These are phyloP conservation scores for Aphelocoma californica DNA, from an alignment of 2,797 vertebrate species.

Conservation along the genomic window DNA sequence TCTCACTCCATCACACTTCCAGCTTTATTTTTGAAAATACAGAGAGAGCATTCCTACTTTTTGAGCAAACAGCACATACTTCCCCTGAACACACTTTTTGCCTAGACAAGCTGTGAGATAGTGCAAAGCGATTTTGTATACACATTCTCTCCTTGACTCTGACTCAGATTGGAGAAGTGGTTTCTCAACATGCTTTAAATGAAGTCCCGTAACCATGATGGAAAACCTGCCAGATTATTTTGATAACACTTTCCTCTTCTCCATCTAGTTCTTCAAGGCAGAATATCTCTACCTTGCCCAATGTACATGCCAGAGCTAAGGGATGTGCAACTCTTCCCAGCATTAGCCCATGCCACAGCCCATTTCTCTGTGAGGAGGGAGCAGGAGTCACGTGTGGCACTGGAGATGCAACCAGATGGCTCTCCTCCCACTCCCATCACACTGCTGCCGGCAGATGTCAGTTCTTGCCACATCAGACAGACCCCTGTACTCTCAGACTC, in stretches of 20 bases:
- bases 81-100: not conserved
- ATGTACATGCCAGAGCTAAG: not conserved
- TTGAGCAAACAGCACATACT: not conserved
- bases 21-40: not conserved
- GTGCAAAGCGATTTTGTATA: not conserved
- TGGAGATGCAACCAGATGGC: not conserved
- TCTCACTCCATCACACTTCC: not conserved
- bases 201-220: not conserved
- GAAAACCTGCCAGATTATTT: not conserved
- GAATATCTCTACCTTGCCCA: not conserved
- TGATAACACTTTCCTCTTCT: not conserved
- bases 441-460: not conserved
- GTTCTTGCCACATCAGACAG: not conserved
- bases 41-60: not conserved
- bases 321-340: not conserved
- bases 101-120: not conserved
- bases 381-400: not conserved
- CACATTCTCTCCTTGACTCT: not conserved
- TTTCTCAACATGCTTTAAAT: not conserved
- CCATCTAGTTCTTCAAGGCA: not conserved
- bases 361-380: not conserved
- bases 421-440: not conserved
- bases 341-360: not conserved
- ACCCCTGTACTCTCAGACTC: not conserved
- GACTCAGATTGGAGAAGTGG: not conserved